Percentiles rank a stretch among this genome's conserved stretches.
These are phyloP conservation scores for Tarsius wallacei DNA, from an alignment of 2,797 vertebrate genomes.

Conservation along the genomic window DNA sequence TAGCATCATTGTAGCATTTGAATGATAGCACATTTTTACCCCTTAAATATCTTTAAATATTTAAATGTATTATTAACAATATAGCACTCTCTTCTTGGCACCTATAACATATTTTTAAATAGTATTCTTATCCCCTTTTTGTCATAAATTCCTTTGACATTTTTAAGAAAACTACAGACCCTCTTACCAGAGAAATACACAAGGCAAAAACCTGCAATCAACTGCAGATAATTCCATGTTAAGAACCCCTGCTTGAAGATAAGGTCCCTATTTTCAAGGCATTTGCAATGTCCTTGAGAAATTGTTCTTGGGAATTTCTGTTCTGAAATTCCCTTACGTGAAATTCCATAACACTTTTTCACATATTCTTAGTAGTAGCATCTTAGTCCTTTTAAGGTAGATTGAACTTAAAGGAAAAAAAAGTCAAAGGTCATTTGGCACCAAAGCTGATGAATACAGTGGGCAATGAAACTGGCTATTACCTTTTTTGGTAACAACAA, in stretches of 20 bases:
- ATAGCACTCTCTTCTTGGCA: constrained; percentile 13
- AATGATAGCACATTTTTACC: not conserved
- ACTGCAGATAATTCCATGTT: not conserved
- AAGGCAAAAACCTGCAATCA: not conserved
- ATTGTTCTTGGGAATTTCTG: constrained; percentile 22
- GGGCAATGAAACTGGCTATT: constrained; percentile 51
- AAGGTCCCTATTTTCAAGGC: not conserved
- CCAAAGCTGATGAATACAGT: constrained; percentile 54
- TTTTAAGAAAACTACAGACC: constrained; percentile 14
- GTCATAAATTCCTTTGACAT: constrained; percentile 54
- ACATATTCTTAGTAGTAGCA: constrained; percentile 48
- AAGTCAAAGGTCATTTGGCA: constrained; percentile 63
- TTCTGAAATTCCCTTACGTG: constrained; percentile 56
- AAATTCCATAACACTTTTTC: constrained; percentile 30
- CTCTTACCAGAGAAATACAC: constrained; percentile 36
- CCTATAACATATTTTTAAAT: constrained; percentile 35
- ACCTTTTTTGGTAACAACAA: constrained; percentile 78
- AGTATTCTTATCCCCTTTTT: not conserved
- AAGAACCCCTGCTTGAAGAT: not conserved
- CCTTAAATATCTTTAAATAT: constrained; percentile 1
- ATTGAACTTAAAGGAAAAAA: constrained; percentile 41
- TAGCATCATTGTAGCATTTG: not conserved
- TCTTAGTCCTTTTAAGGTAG: constrained; percentile 52
- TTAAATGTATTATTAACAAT: constrained; percentile 43
- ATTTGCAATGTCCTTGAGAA: not conserved